Base-by-base conservation (phyloP, 2,888 invertebrate species). In the Philereme vetulata region DNA sequence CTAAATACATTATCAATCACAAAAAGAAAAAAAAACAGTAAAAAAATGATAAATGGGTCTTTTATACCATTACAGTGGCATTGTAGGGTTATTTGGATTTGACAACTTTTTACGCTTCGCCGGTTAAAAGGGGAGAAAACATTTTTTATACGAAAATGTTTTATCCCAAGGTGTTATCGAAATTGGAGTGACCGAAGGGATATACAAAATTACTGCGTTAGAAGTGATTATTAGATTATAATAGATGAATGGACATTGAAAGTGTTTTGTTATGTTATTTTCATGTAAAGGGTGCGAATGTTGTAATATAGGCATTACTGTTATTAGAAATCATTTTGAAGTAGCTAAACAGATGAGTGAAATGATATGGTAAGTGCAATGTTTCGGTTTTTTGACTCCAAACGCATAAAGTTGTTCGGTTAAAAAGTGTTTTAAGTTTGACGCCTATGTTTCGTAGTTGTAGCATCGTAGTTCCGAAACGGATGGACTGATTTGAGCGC, bases 121-220 rank as follows among this genome's bases (percentile, higher is more conserved):
- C 70, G 81, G 72, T 74, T 81, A 68, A 69, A 76, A 78, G 82
- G 85, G 84, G 78, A 75, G 69, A 76, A 80, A 75, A 76, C 72
- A 74, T 78, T 86, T 87, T 85, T 38, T 87, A 87, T 85, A 77
- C 80, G 84, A 84, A 87, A 90, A 90, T 88, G 79, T 85, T 90
- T 89, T 84, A 84, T 84, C 84, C 79, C 74, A 76, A 68, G 78
- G 81, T 88, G 82, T 86, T 86, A 85, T 76, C 74, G 66, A 81
- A 86, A 89, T 89, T 86, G 86, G 80, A 86, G 78, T 86, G 85
- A 85, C 87, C 88, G 80, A 67, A 81, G 84, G 85, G 84, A 84
- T 80, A 79, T 82, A 84, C 79, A 80, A 76, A 84, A 86, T 88
- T 86, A 90, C 83, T 78, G 84, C 78, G 83, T 82, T 82, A 79